Evolutionary conservation across 2,888 invertebrate species (phyloP).

Genomic region (Aelia acuminata): DNA sequence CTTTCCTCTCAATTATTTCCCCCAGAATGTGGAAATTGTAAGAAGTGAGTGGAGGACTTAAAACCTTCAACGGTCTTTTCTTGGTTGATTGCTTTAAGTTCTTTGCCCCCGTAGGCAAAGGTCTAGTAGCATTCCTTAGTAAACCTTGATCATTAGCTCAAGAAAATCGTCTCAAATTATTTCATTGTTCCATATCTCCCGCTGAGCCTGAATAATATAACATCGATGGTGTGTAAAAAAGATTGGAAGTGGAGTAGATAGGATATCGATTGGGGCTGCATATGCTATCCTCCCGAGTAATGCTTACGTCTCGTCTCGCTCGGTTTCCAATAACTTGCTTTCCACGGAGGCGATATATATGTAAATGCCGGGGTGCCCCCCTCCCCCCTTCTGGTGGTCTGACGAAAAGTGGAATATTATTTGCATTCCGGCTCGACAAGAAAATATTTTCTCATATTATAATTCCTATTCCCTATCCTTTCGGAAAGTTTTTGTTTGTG

Average conservation of each 20-base stretch:
- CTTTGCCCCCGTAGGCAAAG: too few species aligned
- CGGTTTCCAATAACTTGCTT: constrained; percentile 18
- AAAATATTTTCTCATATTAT: constrained; percentile 10
- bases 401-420: constrained; percentile 35
- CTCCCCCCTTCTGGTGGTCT: neutral
- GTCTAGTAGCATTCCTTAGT: too few species aligned
- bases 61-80: too few species aligned
- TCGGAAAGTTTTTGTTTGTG: constrained; percentile 5
- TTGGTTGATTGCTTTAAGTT: too few species aligned
- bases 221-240: neutral
- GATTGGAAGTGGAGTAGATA: neutral
- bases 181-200: too few species aligned
- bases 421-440: neutral
- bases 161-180: too few species aligned
- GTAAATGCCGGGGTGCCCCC: neutral
- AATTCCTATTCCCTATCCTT: neutral
- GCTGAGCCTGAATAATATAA: neutral
- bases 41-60: too few species aligned
- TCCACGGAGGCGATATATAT: neutral
- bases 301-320: constrained; percentile 41
- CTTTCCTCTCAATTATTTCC: too few species aligned
- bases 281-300: constrained; percentile 26
- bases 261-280: neutral
- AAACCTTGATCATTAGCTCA: too few species aligned
- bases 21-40: too few species aligned